These are phyloP conservation scores for Malurus cyaneus DNA, from an alignment of 2,113 vertebrate genomes.

Conservation along the genomic window DNA sequence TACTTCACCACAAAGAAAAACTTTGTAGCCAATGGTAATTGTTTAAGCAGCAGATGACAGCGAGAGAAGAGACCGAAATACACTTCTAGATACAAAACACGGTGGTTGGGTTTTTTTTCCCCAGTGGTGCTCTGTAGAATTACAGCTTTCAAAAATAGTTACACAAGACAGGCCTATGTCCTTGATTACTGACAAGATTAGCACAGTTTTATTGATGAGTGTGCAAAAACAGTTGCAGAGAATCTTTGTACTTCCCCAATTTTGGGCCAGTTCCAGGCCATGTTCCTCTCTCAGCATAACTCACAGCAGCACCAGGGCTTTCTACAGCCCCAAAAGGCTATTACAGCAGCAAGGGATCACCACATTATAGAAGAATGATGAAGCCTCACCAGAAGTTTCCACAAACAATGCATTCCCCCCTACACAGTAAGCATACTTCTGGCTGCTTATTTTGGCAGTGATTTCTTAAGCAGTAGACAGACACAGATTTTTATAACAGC, in stretches of 20 bases:
- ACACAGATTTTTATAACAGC: not conserved
- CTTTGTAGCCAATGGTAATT: not conserved
- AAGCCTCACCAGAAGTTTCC: slow-evolving; percentile 20
- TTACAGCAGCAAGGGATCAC: slow-evolving; percentile 41
- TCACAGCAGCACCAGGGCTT: slow-evolving; percentile 47
- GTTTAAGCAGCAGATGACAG: not conserved
- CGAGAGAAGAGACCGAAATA: not conserved
- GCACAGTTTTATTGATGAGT: not conserved
- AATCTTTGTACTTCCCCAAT: not conserved
- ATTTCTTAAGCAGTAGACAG: slow-evolving; percentile 24
- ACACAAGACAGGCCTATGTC: slow-evolving; percentile 13
- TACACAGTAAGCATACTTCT: not conserved
- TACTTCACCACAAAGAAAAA: not conserved
- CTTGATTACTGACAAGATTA: not conserved
- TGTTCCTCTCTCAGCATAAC: slow-evolving; percentile 33
- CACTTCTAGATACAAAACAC: not conserved
- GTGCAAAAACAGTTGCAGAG: slow-evolving; percentile 20
- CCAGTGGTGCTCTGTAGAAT: not conserved
- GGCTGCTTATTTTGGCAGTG: slow-evolving; percentile 31
- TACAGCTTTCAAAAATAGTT: slow-evolving; percentile 12
- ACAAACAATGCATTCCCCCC: not conserved
- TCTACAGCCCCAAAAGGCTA: slow-evolving; percentile 18
- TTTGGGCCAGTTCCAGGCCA: slow-evolving; percentile 14
- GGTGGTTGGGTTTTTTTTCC: not conserved
- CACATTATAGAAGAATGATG: not conserved